Percentiles rank a stretch among this genome's conserved stretches.
Conservation (phyloP, 2,113 vertebrate genomes). For the Alexandromys fortis region DNA sequence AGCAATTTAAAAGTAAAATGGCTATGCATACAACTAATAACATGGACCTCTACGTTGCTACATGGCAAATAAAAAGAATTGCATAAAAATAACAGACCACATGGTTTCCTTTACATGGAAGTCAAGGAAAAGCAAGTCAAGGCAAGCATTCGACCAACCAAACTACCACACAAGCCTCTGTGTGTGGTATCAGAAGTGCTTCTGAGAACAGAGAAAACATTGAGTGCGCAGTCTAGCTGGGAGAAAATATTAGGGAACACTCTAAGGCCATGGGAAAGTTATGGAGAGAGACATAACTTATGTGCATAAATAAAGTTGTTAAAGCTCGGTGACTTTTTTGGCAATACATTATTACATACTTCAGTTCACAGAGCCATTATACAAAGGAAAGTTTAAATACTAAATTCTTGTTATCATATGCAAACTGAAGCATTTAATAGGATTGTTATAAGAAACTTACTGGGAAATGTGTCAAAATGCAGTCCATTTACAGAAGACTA, state of each 20-base stretch:
- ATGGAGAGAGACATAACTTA: background rate
- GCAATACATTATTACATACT: background rate
- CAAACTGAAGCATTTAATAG: background rate
- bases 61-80: background rate
- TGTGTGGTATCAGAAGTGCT: background rate
- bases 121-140: background rate
- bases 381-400: background rate
- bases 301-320: background rate
- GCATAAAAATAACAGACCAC: background rate
- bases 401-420: slow-evolving; percentile 1
- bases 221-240: background rate
- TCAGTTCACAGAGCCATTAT: background rate
- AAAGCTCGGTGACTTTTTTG: background rate
- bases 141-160: no score
- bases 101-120: background rate
- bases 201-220: rapidly evolving
- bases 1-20: background rate
- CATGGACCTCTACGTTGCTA: background rate
- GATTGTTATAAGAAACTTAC: background rate
- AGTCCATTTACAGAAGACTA: background rate
- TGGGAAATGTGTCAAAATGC: background rate
- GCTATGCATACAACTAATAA: background rate
- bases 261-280: background rate
- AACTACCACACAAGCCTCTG: background rate
- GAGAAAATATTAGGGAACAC: background rate